These are phyloP conservation scores for Nemurella pictetii DNA, from an alignment of 2,888 invertebrate species.

Conservation along the genomic window DNA sequence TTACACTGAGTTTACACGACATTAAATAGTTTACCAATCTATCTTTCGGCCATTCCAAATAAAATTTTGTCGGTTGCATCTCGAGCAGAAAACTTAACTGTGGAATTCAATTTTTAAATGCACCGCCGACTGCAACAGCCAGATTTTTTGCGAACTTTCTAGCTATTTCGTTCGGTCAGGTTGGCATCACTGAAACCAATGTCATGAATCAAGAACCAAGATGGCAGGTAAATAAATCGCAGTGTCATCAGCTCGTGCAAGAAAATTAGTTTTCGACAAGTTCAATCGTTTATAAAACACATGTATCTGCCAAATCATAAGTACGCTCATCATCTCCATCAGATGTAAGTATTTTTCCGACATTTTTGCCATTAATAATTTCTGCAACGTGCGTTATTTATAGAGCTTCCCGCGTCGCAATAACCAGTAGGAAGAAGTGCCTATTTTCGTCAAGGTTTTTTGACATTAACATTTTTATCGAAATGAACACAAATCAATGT, in stretches of 20 bases:
- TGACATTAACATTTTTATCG: background rate
- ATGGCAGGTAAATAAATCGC: constrained; percentile 3
- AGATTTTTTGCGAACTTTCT: background rate
- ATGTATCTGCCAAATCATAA: background rate
- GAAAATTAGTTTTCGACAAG: background rate
- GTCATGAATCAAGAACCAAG: background rate
- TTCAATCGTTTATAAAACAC: background rate
- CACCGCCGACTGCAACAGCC: background rate
- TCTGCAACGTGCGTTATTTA: background rate
- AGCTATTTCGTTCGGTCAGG: background rate
- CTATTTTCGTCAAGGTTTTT: constrained; percentile 4
- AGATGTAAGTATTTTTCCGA: background rate
- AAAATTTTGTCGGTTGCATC: too few relatives aligned
- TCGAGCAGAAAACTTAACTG: too few relatives aligned
- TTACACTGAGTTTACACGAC: too few relatives aligned
- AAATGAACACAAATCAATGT: background rate
- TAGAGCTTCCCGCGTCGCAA: constrained; percentile 6
- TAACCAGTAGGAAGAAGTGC: background rate
- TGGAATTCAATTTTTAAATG: background rate
- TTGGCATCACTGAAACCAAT: background rate
- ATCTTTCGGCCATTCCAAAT: too few relatives aligned
- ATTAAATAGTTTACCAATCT: too few relatives aligned
- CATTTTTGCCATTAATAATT: background rate
- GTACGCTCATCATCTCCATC: background rate
- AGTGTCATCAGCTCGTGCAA: background rate